Base-by-base conservation (phyloP, 2,113 vertebrate genomes). In the Mormyrus iriodes region DNA sequence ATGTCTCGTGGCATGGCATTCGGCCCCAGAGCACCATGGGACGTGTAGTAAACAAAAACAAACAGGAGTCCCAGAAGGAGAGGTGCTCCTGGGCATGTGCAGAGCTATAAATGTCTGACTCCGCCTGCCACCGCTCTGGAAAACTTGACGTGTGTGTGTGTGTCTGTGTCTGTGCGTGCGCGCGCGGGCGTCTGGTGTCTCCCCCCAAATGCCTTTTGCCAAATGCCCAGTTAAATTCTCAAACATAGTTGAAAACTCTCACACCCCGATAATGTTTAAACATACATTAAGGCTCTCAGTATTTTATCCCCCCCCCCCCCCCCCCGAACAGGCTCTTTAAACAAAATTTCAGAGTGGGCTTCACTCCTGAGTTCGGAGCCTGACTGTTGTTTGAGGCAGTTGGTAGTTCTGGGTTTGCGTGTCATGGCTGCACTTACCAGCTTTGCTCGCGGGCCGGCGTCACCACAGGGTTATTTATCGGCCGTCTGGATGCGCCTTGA, bases 31-130 rank as follows among this genome's bases (percentile, higher is more conserved):
- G 82, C 82, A 84, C 44, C 44, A 52, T 86, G 84, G 84, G 84
- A 86, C n/a, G 44, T 86, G 84, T 86, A 86, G 84, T 86, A 52
- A 49, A 86, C 44, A 84, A 48, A 82, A 84, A 48, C 82, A 84
- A 46, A 46, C 17, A 2, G 82, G 39, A 46, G 17, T 48, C 8
- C 82, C 19, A 24, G 76, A 6, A 82, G 42, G 5, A 44, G 15
- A 82, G 12, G 15, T 2, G 3, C 15, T 82, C 17, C 15, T 82
- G 76, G 76, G 42, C 82, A 46, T 84, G 82, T 84, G 82, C 39
- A 6, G 21, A 84, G 39, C 82, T 84, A 48, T 84, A 48, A 46
- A 48, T 84, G 82, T 79, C 73, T 42, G 35, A 79, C 73, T 79
- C 73, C 73, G 17, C 73, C 73, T 35, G 42, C 73, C 4, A 12